Conservation (phyloP, 2,113 vertebrate genomes). For the Peromyscus californicus region DNA sequence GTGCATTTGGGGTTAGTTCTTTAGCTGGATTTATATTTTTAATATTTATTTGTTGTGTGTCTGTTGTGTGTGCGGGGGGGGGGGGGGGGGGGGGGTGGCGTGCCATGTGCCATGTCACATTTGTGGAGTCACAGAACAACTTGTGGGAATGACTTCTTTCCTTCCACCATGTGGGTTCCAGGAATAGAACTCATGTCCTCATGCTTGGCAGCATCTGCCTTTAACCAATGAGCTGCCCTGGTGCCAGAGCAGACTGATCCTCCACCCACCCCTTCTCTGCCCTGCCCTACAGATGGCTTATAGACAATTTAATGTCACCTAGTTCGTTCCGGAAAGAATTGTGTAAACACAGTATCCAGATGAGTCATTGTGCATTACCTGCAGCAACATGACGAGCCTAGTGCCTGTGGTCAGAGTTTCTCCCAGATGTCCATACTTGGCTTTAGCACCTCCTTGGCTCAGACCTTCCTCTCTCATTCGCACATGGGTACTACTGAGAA, state of each 20-base stretch:
- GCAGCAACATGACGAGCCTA: constrained; percentile 38
- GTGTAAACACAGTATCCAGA: constrained; percentile 12
- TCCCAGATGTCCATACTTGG: neutral
- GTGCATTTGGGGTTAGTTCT: neutral
- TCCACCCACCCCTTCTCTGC: constrained; percentile 46
- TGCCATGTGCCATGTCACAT: neutral
- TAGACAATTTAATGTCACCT: constrained; percentile 52
- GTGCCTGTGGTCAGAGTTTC: constrained; percentile 28
- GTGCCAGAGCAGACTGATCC: constrained; percentile 14
- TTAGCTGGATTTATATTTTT: neutral
- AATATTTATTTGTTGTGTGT: neutral
- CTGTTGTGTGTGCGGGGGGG: neutral
- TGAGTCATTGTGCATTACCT: constrained; percentile 42
- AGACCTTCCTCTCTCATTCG: neutral
- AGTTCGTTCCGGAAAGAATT: constrained; percentile 60
- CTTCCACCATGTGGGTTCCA: neutral
- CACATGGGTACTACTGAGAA: neutral
- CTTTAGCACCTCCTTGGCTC: neutral
- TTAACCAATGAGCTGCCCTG: neutral
- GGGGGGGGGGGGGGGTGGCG: neutral
- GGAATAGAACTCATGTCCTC: neutral
- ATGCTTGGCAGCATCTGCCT: neutral
- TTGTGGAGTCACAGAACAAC: neutral
- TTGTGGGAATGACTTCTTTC: too few relatives aligned
- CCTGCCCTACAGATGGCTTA: constrained; percentile 47